A percentile compares a stretch with the other conserved stretches of the same genome.
Conservation (phyloP, 2,113 vertebrate genomes). For the Solenodon paradoxus region DNA sequence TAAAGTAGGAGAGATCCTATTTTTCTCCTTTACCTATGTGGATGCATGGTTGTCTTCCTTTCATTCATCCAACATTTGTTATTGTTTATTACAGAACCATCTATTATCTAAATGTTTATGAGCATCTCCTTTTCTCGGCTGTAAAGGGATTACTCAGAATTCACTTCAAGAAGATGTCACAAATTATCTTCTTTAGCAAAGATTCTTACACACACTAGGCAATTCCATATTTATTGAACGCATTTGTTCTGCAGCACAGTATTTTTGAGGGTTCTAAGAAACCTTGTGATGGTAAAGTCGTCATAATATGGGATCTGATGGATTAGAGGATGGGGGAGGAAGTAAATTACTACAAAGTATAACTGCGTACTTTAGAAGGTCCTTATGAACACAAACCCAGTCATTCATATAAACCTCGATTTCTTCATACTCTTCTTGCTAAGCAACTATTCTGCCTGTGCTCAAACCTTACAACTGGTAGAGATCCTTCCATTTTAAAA, state of each 20-base stretch:
- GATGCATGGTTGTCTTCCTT: not conserved
- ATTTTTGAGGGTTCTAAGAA: not conserved
- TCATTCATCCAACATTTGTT: not conserved
- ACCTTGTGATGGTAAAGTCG: not conserved
- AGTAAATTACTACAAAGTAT: not conserved
- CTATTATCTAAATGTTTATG: not conserved
- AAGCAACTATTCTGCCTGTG: not conserved
- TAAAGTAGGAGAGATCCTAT: not conserved
- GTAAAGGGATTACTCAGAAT: constrained; percentile 8
- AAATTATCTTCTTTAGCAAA: constrained; percentile 31
- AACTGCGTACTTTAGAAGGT: not conserved
- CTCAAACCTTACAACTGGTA: not conserved
- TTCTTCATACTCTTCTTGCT: not conserved
- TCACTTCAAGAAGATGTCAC: not conserved
- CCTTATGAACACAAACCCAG: not conserved
- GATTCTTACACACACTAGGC: not conserved
- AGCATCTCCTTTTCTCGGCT: not conserved
- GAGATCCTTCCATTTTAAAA: not conserved
- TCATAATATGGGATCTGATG: not conserved
- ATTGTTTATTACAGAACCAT: not conserved
- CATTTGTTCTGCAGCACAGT: not conserved
- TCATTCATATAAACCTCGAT: not conserved
- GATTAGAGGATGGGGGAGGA: not conserved
- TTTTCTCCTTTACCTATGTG: not conserved
- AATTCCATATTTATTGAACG: constrained; percentile 14